These are phyloP conservation scores for Hemistola chrysoprasaria DNA, from an alignment of 2,888 invertebrate species.

Conservation along the genomic window DNA sequence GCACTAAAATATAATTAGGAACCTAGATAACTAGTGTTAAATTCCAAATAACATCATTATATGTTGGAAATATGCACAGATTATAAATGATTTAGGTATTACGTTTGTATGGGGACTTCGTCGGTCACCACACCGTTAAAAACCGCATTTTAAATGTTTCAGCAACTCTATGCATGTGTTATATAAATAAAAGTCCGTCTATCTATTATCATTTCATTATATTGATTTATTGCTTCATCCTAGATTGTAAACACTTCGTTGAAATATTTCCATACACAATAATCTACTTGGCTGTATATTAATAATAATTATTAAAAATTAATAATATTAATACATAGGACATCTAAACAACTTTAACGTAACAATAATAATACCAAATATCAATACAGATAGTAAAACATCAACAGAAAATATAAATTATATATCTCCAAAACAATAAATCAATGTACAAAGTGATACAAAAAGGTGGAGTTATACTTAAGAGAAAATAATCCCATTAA, in stretches of 20 bases:
- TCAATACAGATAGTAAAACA: conserved; percentile 70
- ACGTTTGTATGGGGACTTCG: too few relatives aligned
- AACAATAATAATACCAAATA: conserved; percentile 70
- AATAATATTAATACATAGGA: conserved; percentile 42
- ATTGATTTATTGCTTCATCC: conserved; percentile 73
- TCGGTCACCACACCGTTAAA: too few relatives aligned
- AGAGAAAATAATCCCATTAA: too few relatives aligned
- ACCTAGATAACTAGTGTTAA: too few relatives aligned
- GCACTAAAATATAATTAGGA: too few relatives aligned
- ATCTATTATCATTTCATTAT: conserved; percentile 34
- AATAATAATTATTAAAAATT: conserved; percentile 40
- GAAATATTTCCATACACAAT: conserved; percentile 51
- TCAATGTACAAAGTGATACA: too few relatives aligned
- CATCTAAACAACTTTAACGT: conserved; percentile 57
- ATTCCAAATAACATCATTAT: too few relatives aligned
- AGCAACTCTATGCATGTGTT: too few relatives aligned
- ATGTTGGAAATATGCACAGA: too few relatives aligned
- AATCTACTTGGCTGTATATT: conserved; percentile 51
- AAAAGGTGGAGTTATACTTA: too few relatives aligned
- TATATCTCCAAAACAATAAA: conserved; percentile 67
- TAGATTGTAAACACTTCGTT: conserved; percentile 77
- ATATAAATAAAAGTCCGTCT: conserved; percentile 20
- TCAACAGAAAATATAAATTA: conserved; percentile 76
- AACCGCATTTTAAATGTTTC: too few relatives aligned
- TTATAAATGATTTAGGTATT: too few relatives aligned